Evolutionary conservation across 2,888 invertebrate genomes (phyloP), one percentile per base, ranked within the genome.

Genomic region (Synergus itoensis): DNA sequence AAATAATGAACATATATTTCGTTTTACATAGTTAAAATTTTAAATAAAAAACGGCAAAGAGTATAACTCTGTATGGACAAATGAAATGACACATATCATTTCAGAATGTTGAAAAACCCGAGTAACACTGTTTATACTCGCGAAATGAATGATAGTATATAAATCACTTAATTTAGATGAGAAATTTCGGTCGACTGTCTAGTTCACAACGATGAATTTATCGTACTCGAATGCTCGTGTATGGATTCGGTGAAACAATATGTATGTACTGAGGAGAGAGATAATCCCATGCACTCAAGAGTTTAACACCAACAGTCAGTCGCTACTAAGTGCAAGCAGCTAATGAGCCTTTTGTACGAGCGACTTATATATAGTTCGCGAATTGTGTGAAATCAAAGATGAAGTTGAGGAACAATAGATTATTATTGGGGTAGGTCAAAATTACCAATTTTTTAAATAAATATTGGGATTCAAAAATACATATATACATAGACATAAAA

Each of bases 301-400:
- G 73, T 48, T 73, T 73, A 73, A 73, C 73, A 73, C 40, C 73
- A 73, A 73, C 73, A 73, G 53, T 73, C 73, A 73, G 53, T 53
- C 36, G 73, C 28, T 28, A 73, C 36, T 73, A 73, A 73, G 73
- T 53, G 73, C 73, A n/a, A 73, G n/a, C 53, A 40, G 36, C 73
- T 73, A 73, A 73, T 73, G 53, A 57, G 73, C n/a, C 73, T 73
- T 73, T 73, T 73, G 73, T 73, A 53, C n/a, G n/a, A 28, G 28
- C 53, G 73, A 53, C 73, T 73, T 73, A 73, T 73, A 53, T 73
- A 36, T 73, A 53, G 73, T 48, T 53, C 53, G 18, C 53, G 40
- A 73, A 73, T 53, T 53, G 36, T 28, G 48, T 73, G n/a, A 40
- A 73, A 73, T 73, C 53, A 28, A 73, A 73, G 36, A 73, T 48